phyloP scores from a whole-genome alignment of 2,888 invertebrate genomes.

The Campoplex nolae region DNA sequence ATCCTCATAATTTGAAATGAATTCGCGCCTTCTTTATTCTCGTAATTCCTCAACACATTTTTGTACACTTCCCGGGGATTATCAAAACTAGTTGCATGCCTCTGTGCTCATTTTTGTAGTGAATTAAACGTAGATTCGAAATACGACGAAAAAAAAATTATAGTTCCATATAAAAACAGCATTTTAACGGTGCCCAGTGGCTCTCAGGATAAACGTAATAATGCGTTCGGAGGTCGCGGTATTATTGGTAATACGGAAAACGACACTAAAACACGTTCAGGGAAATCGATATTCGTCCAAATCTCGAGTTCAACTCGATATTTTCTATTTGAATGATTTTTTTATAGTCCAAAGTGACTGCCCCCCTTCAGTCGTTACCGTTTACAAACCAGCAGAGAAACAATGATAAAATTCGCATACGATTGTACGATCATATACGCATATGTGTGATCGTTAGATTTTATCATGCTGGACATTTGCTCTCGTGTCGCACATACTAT shows the following conservation, averaged over 20 bases:
- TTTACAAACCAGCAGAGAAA: conserved; percentile 29
- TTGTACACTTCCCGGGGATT: neutral
- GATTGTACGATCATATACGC: conserved; percentile 67
- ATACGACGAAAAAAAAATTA: neutral
- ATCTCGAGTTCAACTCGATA: conserved; percentile 4
- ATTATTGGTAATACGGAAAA: neutral
- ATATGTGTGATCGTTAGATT: conserved; percentile 68
- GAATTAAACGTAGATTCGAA: neutral
- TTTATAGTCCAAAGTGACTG: neutral
- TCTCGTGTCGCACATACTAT: conserved; percentile 18
- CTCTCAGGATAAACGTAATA: neutral
- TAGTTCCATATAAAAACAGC: neutral
- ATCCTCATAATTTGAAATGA: neutral
- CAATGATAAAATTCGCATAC: conserved; percentile 67
- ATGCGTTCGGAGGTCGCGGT: neutral
- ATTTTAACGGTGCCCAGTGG: neutral
- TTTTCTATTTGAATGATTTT: conserved; percentile 32
- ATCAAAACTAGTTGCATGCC: neutral
- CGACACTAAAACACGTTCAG: neutral
- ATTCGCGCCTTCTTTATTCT: neutral
- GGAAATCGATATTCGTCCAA: conserved; percentile 14
- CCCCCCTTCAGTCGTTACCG: conserved; percentile 14
- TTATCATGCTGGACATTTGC: conserved; percentile 60
- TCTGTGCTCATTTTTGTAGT: neutral
- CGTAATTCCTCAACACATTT: neutral